Evolutionary conservation across 2,113 vertebrate species (phyloP), one percentile per base, ranked within the genome.

Genomic region (Oreochromis spilurus): DNA sequence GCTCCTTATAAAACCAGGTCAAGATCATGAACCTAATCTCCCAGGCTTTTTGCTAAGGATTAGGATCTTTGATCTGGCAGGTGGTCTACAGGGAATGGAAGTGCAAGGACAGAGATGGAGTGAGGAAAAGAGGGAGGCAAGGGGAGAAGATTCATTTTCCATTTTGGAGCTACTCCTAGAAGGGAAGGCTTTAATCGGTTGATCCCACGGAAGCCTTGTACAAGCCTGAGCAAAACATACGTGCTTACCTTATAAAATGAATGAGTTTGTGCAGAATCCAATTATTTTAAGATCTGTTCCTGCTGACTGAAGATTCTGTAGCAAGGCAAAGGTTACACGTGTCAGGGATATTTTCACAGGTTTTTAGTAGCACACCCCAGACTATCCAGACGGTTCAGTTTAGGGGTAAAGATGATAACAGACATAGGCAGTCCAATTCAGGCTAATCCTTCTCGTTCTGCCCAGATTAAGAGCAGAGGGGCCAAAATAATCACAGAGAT

Each of bases 31-130:
- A 87, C 90, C 88, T 92, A 94, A 94, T 94, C 94, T 93, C 84
- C 79, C 45, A 52, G 85, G 75, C 72, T 85, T 93, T 90, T 92
- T 94, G 87, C 60, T 82, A 80, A 90, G 90, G 93, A 94, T 94
- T 93, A 95, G 84, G 86, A 84, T 70, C 81, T 94, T 93, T 95
- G 91, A 95, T 94, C 93, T 93, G 93, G 87, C 93, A 95, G 93
- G 93, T 94, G 91, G 91, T 92, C 94, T 85, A 81, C 10, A 3
- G 77, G 77, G 82, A 81, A 55, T 4, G 45, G 52, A 80, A 85
- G 54, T 85, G 80, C 5, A 54, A 50, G 81, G 75, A 53, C 50
- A 53, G 65, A 10, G 53, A 53, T 70, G 89, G 72, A 80, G 80
- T 50, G 50, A 38, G 34, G 88, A 31, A 12, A 36, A 78, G n/a